These are phyloP conservation scores for Phytoseiulus persimilis DNA, from an alignment of 2,888 invertebrate species.

Conservation along the genomic window DNA sequence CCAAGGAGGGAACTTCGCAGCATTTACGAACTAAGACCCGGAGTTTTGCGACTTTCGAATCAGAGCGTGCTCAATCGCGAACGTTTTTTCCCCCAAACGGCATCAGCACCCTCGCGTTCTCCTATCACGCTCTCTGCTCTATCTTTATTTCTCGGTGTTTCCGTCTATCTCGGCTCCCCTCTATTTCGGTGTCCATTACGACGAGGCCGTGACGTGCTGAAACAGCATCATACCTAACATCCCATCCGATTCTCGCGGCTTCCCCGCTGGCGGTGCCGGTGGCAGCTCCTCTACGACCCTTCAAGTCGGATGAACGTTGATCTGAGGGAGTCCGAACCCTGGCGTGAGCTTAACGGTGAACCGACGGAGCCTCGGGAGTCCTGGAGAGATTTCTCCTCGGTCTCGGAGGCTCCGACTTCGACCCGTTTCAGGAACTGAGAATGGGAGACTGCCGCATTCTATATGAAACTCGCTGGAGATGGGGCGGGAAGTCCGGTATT, in stretches of 20 bases:
- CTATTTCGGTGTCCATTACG: constrained; percentile 5
- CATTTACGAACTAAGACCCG: too few species aligned
- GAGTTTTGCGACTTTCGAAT: too few species aligned
- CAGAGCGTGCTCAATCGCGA: neutral
- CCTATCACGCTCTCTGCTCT: neutral
- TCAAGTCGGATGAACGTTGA: neutral
- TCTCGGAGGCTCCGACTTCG: neutral
- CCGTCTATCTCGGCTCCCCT: neutral
- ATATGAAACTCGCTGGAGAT: too few species aligned
- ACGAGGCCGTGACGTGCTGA: neutral
- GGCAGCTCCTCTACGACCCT: neutral
- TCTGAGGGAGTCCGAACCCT: neutral
- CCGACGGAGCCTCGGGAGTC: neutral
- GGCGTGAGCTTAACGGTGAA: neutral
- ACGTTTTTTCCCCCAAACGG: neutral
- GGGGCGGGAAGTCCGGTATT: too few species aligned
- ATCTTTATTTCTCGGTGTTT: neutral
- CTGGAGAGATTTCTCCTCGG: neutral
- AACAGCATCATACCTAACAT: neutral
- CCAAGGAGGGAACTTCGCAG: too few species aligned
- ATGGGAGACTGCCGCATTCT: too few species aligned
- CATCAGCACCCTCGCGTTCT: neutral
- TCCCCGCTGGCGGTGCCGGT: neutral
- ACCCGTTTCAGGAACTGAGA: too few species aligned
- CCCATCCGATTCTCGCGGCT: neutral